Base-by-base conservation (phyloP, 2,113 vertebrate species). In the Strix aluco region DNA sequence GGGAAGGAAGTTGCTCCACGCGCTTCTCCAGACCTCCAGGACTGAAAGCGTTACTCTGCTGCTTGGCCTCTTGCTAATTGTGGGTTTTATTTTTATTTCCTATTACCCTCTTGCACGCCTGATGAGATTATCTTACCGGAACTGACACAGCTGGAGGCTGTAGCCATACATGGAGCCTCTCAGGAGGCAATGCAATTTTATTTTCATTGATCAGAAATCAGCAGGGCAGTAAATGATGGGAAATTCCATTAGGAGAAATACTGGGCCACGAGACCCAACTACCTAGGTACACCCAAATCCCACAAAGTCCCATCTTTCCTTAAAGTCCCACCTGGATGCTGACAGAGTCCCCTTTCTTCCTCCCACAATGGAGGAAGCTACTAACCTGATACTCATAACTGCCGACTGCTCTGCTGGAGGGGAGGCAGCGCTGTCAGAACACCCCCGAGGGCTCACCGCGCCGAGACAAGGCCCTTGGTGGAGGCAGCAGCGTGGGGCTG, bases 181-280 rank as follows among this genome's bases (percentile, higher is more conserved):
- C 97, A 98, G 98, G 98, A 98, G 98, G 98, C 98, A 98, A 97
- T 84, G 97, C 98, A 98, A 98, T 98, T 98, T 98, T 98, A 98
- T 98, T 98, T 98, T 98, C 98, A 98, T 98, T 98, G 98, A 98
- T 98, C 98, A 98, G 98, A 98, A 98, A 98, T 98, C 98, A 98
- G 98, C 98, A 98, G 98, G 98, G 97, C 98, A 98, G 98, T 98
- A 98, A 98, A 98, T 98, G 98, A 98, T 98, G 98, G 98, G 98
- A 98, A 98, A 98, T 98, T 98, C 98, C 98, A 98, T 98, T 98
- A 98, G 97, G 97, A 97, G 97, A 97, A 97, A 97, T 94, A 96
- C 92, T 49, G 74, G 98, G 96, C 97, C 94, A 81, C 46, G 25
- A 97, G 97, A 97, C 96, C 96, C 86, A 96, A 96, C 94, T 96